Evolutionary conservation across 2,888 invertebrate species (phyloP), one percentile per base, ranked within the genome.

Genomic region (Sceliomorpha sp.): DNA sequence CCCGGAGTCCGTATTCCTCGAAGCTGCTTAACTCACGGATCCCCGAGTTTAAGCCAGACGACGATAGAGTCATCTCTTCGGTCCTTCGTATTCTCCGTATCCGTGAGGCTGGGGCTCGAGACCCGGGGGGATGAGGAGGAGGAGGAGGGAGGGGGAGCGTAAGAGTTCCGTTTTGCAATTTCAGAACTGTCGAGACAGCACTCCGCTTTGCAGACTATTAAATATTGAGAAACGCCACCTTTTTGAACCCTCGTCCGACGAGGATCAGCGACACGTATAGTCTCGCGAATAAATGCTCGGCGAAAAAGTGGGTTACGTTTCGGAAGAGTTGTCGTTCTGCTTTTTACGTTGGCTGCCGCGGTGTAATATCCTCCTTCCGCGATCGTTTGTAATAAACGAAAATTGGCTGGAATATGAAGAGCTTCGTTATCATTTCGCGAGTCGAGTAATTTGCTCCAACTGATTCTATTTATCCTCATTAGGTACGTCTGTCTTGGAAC

Each of bases 121-220:
- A 67, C 51, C 26, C 10, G n/a, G n/a, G n/a, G 31, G 39, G 48
- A 48, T 27, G 44, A 37, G 20, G 27, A 27, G 51, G 29, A 27
- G 26, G 50, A 34, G 15, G 44, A 37, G 31, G 47, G 47, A 29
- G 32, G 9, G 14, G 40, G 32, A 24, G 40, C 42, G 55, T 40
- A 56, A 64, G 70, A 68, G 47, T 72, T 76, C 72, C 79, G 81
- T 76, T 81, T 82, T 77, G 85, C 85, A 86, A 88, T 87, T 88
- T 84, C 82, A 84, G 77, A 84, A 87, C 83, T 87, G 86, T 86
- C 84, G 87, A 85, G 84, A 78, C 83, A 86, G 85, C 86, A 84
- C 80, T 84, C 83, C 69, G 53, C 78, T 76, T 76, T 70, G 82
- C 80, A 81, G 84, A 84, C 82, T 86, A 86, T 87, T 86, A 87